A percentile compares a stretch with the other conserved stretches of the same genome.
Conservation (phyloP, 2,888 invertebrate species). For the Microctonus aethiopoides region DNA sequence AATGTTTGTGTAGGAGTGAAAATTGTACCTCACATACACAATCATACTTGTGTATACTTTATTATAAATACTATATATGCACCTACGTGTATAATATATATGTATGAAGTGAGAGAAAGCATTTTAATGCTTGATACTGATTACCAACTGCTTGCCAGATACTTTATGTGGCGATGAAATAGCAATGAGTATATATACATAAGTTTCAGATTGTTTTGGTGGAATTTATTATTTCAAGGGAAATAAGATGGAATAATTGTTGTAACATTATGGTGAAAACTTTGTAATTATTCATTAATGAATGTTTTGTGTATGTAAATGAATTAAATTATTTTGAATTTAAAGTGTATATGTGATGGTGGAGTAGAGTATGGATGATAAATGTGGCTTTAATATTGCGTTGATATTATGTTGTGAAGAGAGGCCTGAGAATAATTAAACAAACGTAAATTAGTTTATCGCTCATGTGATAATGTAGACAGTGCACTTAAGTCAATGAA, state of each 20-base stretch:
- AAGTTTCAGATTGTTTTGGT: background rate
- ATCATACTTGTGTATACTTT: too few relatives aligned
- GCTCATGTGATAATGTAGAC: background rate
- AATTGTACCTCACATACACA: background rate
- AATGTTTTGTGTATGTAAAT: constrained; percentile 11
- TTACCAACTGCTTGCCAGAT: background rate
- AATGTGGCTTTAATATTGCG: background rate
- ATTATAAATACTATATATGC: too few relatives aligned
- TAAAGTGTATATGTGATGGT: background rate
- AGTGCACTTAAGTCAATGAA: background rate
- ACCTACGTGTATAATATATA: background rate
- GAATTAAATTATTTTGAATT: constrained; percentile 5
- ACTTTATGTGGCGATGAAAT: background rate
- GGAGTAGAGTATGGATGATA: too few relatives aligned
- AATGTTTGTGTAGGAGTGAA: constrained; percentile 1
- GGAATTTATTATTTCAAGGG: background rate
- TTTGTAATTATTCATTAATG: constrained; percentile 6
- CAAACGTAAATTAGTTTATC: constrained; percentile 18
- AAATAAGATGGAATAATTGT: constrained; percentile 5
- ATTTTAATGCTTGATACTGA: background rate
- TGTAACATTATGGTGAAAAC: background rate
- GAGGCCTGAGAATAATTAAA: constrained; percentile 2
- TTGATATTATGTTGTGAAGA: background rate
- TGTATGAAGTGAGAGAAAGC: background rate
- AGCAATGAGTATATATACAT: background rate